phyloP scores from a whole-genome alignment of 2,888 invertebrate genomes.

The Cryptus armator region DNA sequence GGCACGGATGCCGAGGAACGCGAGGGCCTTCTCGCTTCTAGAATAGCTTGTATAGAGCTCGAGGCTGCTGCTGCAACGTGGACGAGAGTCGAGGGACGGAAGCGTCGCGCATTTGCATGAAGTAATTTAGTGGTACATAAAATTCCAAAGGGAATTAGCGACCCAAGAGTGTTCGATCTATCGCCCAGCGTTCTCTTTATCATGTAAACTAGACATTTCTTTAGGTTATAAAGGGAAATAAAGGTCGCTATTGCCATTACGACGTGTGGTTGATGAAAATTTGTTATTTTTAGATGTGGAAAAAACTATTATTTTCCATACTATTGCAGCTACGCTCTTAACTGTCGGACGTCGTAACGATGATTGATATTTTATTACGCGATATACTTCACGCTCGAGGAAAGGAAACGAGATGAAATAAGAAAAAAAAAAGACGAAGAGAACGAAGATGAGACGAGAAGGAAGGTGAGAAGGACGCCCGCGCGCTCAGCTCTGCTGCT shows the following conservation, averaged over 20 bases:
- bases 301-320: slow-evolving; percentile 28
- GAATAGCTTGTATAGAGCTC: slow-evolving; percentile 53
- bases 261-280: background rate
- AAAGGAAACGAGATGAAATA: slow-evolving; percentile 25
- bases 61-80: slow-evolving; percentile 43
- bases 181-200: slow-evolving; percentile 71
- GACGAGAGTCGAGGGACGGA: slow-evolving; percentile 70
- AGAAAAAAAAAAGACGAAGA: slow-evolving; percentile 42
- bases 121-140: slow-evolving; percentile 83
- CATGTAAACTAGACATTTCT: slow-evolving; percentile 43
- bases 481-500: slow-evolving; percentile 53
- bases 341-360: slow-evolving; percentile 29
- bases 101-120: slow-evolving; percentile 81
- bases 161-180: slow-evolving; percentile 79
- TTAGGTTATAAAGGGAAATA: background rate
- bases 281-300: slow-evolving; percentile 5
- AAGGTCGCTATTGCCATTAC: background rate
- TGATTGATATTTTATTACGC: slow-evolving; percentile 61
- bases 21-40: slow-evolving; percentile 46
- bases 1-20: slow-evolving; percentile 52
- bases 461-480: slow-evolving; percentile 52
- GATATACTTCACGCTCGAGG: slow-evolving; percentile 40
- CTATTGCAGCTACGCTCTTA: slow-evolving; percentile 17
- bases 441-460: slow-evolving; percentile 26
- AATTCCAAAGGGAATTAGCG: slow-evolving; percentile 83